Percentiles rank a stretch among this genome's conserved stretches.
Conservation (phyloP, 2,113 vertebrate genomes). For the Passer montanus region DNA sequence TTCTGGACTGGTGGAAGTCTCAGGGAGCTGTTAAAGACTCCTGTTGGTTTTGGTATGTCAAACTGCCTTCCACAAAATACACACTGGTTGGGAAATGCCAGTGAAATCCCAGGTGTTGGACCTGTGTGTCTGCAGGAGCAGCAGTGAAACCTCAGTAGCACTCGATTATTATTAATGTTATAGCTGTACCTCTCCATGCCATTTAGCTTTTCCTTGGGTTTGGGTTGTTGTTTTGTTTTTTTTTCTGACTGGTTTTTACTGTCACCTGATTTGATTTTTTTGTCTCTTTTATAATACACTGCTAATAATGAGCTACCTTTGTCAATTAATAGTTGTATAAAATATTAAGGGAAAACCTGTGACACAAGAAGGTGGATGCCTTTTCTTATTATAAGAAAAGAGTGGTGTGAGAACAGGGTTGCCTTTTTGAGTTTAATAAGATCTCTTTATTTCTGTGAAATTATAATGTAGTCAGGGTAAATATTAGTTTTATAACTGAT, state of each 20-base stretch:
- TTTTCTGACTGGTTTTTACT: neutral
- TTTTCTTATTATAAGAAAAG: neutral
- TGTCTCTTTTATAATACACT: neutral
- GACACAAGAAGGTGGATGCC: neutral
- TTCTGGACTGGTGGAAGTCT: neutral
- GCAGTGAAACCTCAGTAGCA: neutral
- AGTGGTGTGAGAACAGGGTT: neutral
- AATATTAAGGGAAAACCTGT: neutral
- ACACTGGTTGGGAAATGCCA: neutral
- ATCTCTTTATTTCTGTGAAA: neutral
- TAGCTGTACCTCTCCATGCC: neutral
- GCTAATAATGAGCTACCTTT: neutral
- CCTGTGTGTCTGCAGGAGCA: accelerated
- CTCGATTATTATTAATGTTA: neutral
- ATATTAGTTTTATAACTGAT: neutral
- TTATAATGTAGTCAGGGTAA: neutral
- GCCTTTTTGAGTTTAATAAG: neutral
- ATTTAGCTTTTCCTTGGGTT: neutral
- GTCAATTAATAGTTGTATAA: neutral
- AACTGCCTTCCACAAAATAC: neutral
- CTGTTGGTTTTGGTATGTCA: neutral
- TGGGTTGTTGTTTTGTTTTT: accelerated
- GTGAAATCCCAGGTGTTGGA: neutral
- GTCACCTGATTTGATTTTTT: neutral
- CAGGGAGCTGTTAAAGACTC: neutral